phyloP scores from a whole-genome alignment of 2,888 invertebrate species.

The Cephus pulcher region DNA sequence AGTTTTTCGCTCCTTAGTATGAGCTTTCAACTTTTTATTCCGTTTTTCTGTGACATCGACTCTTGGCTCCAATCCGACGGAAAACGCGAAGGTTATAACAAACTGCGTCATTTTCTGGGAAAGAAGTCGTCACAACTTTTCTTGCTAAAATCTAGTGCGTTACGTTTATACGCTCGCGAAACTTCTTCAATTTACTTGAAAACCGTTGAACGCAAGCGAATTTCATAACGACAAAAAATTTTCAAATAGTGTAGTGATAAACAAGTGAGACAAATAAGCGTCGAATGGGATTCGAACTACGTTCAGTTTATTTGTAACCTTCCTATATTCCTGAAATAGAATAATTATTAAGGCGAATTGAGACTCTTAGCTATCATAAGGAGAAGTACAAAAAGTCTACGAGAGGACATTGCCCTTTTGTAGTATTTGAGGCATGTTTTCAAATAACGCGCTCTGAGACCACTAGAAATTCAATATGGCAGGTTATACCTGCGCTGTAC shows the following conservation, averaged over 20 bases:
- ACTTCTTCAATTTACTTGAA: neutral
- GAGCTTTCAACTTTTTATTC: neutral
- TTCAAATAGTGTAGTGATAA: neutral
- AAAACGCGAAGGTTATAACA: neutral
- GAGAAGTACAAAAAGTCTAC: neutral
- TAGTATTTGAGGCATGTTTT: neutral
- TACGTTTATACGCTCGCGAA: neutral
- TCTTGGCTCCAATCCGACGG: neutral
- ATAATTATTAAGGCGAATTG: neutral
- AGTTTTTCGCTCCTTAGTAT: neutral
- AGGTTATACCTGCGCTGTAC: slow-evolving; percentile 26
- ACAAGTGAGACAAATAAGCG: neutral
- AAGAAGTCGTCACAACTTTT: neutral
- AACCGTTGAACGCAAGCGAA: neutral
- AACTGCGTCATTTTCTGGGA: neutral
- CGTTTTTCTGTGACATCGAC: neutral
- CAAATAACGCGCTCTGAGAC: slow-evolving; percentile 37
- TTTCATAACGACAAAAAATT: neutral
- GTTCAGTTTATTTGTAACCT: neutral
- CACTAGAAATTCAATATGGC: slow-evolving; percentile 37
- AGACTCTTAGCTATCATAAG: neutral
- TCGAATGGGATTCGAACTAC: neutral
- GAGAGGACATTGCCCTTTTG: neutral
- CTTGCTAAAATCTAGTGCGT: neutral
- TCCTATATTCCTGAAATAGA: neutral